Conservation (phyloP, 2,888 invertebrate species). For the Callimorpha dominula region DNA sequence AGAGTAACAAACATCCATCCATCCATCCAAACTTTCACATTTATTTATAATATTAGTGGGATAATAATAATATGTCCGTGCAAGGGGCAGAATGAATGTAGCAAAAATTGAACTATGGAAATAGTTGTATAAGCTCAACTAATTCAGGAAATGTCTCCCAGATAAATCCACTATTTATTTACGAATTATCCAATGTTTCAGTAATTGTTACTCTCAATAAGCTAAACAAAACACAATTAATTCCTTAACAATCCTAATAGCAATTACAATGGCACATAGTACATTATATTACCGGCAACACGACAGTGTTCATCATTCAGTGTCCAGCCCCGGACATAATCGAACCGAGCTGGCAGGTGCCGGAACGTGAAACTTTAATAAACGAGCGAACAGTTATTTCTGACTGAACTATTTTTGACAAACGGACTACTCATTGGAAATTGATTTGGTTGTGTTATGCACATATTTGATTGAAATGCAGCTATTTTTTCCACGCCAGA, state of each 20-base stretch:
- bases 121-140: too few species aligned
- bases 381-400: conserved; percentile 38
- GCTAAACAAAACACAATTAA: neutral
- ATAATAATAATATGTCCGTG: too few species aligned
- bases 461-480: conserved; percentile 20
- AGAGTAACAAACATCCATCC: too few species aligned
- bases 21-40: too few species aligned
- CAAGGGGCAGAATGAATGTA: too few species aligned
- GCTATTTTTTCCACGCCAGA: neutral
- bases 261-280: neutral
- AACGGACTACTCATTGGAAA: conserved; percentile 24
- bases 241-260: neutral
- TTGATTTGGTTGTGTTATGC: conserved; percentile 27
- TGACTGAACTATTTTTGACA: conserved; percentile 39
- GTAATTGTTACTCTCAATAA: neutral
- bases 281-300: neutral
- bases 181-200: too few species aligned
- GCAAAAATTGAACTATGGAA: too few species aligned
- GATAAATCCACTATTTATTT: too few species aligned
- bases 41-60: too few species aligned
- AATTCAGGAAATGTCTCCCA: too few species aligned
- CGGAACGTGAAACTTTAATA: conserved; percentile 49
- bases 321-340: conserved; percentile 49
- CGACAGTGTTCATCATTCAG: conserved; percentile 16
- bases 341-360: conserved; percentile 36